These are phyloP conservation scores for Brachionus rotundiformis DNA, from an alignment of 1,140 invertebrate genomes.

Conservation along the genomic window DNA sequence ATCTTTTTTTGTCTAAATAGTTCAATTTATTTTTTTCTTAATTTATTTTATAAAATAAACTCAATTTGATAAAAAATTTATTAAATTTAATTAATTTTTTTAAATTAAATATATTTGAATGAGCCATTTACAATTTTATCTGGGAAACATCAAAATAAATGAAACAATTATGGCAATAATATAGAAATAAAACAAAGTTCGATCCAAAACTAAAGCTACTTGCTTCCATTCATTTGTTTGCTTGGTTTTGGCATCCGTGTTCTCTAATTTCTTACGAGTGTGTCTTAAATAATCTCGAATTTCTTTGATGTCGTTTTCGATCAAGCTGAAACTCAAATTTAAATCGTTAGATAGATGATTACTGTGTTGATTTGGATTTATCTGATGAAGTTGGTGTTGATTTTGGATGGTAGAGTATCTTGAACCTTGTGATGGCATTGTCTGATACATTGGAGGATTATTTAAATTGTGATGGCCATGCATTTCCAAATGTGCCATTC, in stretches of 20 bases:
- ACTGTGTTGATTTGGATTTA: background rate
- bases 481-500: background rate
- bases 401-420: background rate
- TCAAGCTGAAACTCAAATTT: constrained; percentile 41
- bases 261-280: constrained; percentile 45
- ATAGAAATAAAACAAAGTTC: constrained; percentile 62
- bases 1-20: too few relatives aligned
- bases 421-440: background rate
- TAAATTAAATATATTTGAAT: background rate
- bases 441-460: background rate
- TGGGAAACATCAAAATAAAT: constrained; percentile 60
- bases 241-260: constrained; percentile 53
- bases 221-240: constrained; percentile 60
- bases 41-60: too few relatives aligned
- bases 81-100: background rate
- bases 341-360: constrained; percentile 1
- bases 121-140: background rate
- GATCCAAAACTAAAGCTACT: constrained; percentile 61
- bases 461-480: background rate
- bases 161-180: constrained; percentile 60
- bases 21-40: too few relatives aligned
- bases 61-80: background rate
- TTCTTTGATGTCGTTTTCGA: constrained; percentile 52
- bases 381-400: background rate
- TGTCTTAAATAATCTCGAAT: constrained; percentile 48